These are phyloP conservation scores for Mya arenaria DNA, from an alignment of 1,140 invertebrate species.

Conservation along the genomic window DNA sequence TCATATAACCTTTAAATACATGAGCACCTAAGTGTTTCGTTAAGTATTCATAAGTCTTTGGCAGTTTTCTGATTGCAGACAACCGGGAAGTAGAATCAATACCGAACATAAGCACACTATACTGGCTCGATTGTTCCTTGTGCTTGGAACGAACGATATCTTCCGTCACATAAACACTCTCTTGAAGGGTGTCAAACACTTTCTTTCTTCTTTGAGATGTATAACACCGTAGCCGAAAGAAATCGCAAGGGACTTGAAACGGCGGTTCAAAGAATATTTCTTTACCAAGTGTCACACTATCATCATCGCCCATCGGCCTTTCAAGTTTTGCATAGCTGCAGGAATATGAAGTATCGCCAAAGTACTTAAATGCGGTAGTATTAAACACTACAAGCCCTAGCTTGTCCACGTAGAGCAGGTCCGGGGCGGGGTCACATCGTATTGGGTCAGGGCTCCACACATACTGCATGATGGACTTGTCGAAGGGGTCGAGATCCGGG, in stretches of 20 bases:
- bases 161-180: slow-evolving; percentile 45
- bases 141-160: slow-evolving; percentile 42
- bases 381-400: slow-evolving; percentile 70
- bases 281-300: slow-evolving; percentile 73
- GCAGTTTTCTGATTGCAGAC: slow-evolving; percentile 92
- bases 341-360: slow-evolving; percentile 72
- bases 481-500: slow-evolving; percentile 88
- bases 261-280: slow-evolving; percentile 52
- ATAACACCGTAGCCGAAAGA: slow-evolving; percentile 80
- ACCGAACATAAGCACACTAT: slow-evolving; percentile 88
- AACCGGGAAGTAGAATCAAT: slow-evolving; percentile 92
- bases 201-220: slow-evolving; percentile 72
- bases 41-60: slow-evolving; percentile 86
- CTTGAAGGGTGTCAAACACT: slow-evolving; percentile 54
- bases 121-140: slow-evolving; percentile 13
- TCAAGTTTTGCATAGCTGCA: slow-evolving; percentile 57
- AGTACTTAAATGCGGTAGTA: slow-evolving; percentile 58
- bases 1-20: slow-evolving; percentile 78
- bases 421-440: slow-evolving; percentile 82
- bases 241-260: slow-evolving; percentile 78
- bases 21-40: slow-evolving; percentile 68
- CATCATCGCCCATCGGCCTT: slow-evolving; percentile 52
- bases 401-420: slow-evolving; percentile 78
- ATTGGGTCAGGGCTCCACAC: slow-evolving; percentile 84
- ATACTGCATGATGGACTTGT: slow-evolving; percentile 85